Base-by-base conservation (phyloP, 2,797 vertebrate genomes). In the Lithobates sylvaticus region DNA sequence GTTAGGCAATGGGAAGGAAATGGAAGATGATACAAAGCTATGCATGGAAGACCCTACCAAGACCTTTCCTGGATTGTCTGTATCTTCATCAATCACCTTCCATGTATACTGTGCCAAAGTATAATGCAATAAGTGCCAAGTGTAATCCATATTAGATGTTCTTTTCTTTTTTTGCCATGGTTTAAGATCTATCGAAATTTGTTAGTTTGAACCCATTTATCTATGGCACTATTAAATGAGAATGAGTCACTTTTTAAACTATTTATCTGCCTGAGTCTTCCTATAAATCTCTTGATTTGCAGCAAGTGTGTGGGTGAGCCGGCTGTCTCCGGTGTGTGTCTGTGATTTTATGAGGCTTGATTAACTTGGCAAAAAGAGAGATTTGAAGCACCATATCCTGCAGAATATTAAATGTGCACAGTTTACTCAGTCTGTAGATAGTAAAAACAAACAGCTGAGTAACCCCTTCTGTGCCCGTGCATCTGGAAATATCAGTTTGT, bases 161-260 rank as follows among this genome's bases (percentile, higher is more conserved):
- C 26, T 26, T 18, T 8, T 47, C 10, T 2, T 47, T 61, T 18
- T 23, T 77, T 61, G 23, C n/a, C 64, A 16, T 68, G 39, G 13
- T 77, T 65, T 58, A 78, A 64, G 44, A 44, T 36, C 26, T 13
- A n/a, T 47, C 5, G 7, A 67, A 67, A 73, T 79, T 44, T 74
- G 54, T 58, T 13, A 34, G 36, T 73, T 78, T 72, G 50, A 47
- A 64, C 58, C 67, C 61, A 44, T 83, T 83, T 83, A 58, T 85
- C 34, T 36, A 7, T 79, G 67, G 69, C 76, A 50, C 32, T 47
- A 82, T 86, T 77, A 72, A 86, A 82, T 54, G 23, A 42, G 12
- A 29, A 86, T 86, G 79, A 86, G 68, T 82, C 85, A 86, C 54
- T 82, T 26, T 77, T 39, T 21, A 58, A 71, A 75, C 67, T 72